Evolutionary conservation across 2,888 invertebrate species (phyloP).

Genomic region (Macrosiphum euphorbiae): DNA sequence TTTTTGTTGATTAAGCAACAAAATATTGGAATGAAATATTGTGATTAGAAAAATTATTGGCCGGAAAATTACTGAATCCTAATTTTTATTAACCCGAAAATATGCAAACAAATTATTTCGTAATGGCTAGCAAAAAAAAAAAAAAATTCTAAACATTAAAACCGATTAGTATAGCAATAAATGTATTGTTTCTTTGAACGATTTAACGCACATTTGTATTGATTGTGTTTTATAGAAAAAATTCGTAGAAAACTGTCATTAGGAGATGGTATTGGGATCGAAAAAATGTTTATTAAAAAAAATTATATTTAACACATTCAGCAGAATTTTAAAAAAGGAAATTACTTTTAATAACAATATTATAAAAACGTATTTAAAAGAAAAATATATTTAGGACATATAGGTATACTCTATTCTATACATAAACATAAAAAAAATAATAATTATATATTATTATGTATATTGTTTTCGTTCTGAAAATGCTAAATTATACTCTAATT

Average conservation of each 20-base stretch:
- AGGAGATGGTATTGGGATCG: conserved; percentile 3
- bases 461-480: background rate
- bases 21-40: background rate
- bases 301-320: conserved; percentile 1
- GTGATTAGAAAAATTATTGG: background rate
- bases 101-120: background rate
- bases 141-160: conserved; percentile 44
- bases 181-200: conserved; percentile 39
- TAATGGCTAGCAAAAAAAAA: background rate
- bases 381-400: background rate
- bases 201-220: conserved; percentile 18
- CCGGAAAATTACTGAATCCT: background rate
- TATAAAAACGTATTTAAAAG: background rate
- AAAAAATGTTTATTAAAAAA: conserved; percentile 33
- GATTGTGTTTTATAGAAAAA: conserved; percentile 23
- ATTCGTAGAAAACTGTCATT: conserved; percentile 35
- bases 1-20: background rate
- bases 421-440: background rate
- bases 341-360: conserved; percentile 24
- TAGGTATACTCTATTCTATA: background rate
- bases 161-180: conserved; percentile 55
- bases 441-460: background rate
- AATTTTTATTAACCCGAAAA: conserved; percentile 21
- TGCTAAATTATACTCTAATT: background rate
- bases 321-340: background rate